Percentiles rank a stretch among this genome's conserved stretches.
Evolutionary conservation across 2,113 vertebrate species (phyloP).

Genomic region (Lipophrys pholis): DNA sequence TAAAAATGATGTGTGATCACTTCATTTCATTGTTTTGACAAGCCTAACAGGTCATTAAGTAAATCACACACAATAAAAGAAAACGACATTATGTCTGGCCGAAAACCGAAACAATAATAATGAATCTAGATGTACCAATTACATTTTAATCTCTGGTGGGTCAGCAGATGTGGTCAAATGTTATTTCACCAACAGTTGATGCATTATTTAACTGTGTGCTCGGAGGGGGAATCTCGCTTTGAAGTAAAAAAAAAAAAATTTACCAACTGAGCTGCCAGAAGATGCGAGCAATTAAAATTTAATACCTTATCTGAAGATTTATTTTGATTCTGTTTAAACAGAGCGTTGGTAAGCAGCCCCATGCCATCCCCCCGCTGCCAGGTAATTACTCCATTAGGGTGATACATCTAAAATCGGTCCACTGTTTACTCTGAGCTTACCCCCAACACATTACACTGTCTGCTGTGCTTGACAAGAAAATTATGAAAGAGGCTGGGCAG

Average conservation of each 20-base stretch:
- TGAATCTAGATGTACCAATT: background rate
- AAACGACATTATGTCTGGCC: too few species aligned
- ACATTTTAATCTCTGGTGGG: background rate
- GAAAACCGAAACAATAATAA: background rate
- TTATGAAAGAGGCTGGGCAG: slow-evolving; percentile 43
- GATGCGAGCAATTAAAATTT: slow-evolving; percentile 51
- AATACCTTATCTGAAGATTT: slow-evolving; percentile 61
- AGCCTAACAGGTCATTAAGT: too few species aligned
- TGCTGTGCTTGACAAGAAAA: slow-evolving; percentile 64
- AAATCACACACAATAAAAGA: too few species aligned
- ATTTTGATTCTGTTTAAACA: slow-evolving; percentile 49
- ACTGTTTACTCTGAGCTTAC: slow-evolving; percentile 61
- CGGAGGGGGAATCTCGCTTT: background rate
- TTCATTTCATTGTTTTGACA: background rate
- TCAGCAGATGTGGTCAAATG: background rate
- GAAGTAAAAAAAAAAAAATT: background rate
- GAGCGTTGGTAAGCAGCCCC: slow-evolving; percentile 30
- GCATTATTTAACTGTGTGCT: background rate
- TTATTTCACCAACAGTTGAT: background rate
- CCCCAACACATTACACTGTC: slow-evolving; percentile 54
- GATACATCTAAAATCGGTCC: slow-evolving; percentile 53
- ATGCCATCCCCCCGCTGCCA: slow-evolving; percentile 21
- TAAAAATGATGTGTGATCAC: background rate
- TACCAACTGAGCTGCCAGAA: slow-evolving; percentile 35
- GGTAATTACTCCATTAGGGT: slow-evolving; percentile 66